Evolutionary conservation across 2,888 invertebrate species (phyloP).

Genomic region (Pantelozetes paolii): DNA sequence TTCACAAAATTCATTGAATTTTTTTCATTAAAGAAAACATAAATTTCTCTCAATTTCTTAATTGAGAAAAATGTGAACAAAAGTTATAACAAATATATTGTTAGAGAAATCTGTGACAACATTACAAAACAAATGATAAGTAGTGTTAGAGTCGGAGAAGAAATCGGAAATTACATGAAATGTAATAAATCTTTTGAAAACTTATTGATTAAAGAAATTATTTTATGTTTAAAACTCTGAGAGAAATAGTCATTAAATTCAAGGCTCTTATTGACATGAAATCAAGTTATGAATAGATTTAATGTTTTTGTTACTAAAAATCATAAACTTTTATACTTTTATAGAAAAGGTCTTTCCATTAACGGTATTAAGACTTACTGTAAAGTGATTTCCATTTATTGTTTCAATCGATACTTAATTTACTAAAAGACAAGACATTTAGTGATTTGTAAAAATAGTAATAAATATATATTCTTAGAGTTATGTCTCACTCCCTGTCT

Average conservation of each 20-base stretch:
- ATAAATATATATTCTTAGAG: background rate
- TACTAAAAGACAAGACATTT: background rate
- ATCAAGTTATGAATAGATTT: too few relatives aligned
- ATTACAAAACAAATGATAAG: background rate
- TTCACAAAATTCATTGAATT: too few relatives aligned
- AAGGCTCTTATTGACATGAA: too few relatives aligned
- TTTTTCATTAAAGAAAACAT: too few relatives aligned
- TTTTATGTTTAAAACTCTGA: too few relatives aligned
- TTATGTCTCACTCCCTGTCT: background rate
- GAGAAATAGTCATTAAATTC: too few relatives aligned
- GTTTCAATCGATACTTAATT: slow-evolving; percentile 4
- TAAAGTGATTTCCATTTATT: slow-evolving; percentile 13
- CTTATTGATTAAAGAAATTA: slow-evolving; percentile 18
- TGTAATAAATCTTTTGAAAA: slow-evolving; percentile 16
- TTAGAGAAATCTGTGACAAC: slow-evolving; percentile 4
- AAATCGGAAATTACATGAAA: slow-evolving; percentile 19
- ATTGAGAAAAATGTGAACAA: too few relatives aligned
- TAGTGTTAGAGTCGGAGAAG: slow-evolving; percentile 4
- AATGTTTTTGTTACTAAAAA: too few relatives aligned
- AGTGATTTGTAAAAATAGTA: slow-evolving; percentile 14
- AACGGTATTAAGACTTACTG: slow-evolving; percentile 11
- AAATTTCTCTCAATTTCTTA: too few relatives aligned
- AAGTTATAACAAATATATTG: too few relatives aligned
- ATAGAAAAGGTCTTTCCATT: too few relatives aligned
- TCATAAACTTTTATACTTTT: too few relatives aligned